Base-by-base conservation (phyloP, 1,140 invertebrate species). In the Venustaconcha ellipsiformis region DNA sequence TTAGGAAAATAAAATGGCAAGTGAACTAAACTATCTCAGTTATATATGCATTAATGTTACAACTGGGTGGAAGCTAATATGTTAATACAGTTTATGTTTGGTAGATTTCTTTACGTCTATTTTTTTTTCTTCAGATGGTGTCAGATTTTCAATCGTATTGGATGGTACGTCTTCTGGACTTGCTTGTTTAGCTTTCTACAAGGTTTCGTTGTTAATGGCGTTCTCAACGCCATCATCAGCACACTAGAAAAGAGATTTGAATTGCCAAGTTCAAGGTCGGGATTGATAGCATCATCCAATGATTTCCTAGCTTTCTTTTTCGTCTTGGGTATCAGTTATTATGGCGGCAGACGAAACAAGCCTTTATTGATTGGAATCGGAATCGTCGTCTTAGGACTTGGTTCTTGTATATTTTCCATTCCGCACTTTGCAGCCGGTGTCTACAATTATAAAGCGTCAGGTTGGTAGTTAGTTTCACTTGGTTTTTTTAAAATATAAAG, bases 361-460 rank as follows among this genome's bases (percentile, higher is more conserved):
- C 93, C 79, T 94, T 94, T 89, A 91, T 95, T 67, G 94, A 81
- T 87, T 15, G 81, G 74, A 15, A 90, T 92, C 79, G 95, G 95
- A 78, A 94, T 96, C 55, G 93, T 96, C 8, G 94, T 97, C 78
- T 95, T 98, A 63, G 85, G 83, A 15, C 30, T 85, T 14, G 85
- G 96, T 0, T 96, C 95, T 55, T 92, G 98, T 84, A 93, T 98
- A 64, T 98, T 98, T 88, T 95, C 96, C 88, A 92, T 97, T 72
- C 97, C 97, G 14, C 96, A 99, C 90, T 97, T 97, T 85, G 94
- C 94, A 6, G 69, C 83, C 2, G 82, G 70, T 30, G 58, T 67
- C 57, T 80, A 82, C 62, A 71, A 70, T 23, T 76, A 69, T 20
- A 68, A 67, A 15, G 71, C 74, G 15, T 58, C 69, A 68, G 81